These are phyloP conservation scores for Mastacembelus armatus DNA, from an alignment of 2,797 vertebrate species.

Conservation along the genomic window DNA sequence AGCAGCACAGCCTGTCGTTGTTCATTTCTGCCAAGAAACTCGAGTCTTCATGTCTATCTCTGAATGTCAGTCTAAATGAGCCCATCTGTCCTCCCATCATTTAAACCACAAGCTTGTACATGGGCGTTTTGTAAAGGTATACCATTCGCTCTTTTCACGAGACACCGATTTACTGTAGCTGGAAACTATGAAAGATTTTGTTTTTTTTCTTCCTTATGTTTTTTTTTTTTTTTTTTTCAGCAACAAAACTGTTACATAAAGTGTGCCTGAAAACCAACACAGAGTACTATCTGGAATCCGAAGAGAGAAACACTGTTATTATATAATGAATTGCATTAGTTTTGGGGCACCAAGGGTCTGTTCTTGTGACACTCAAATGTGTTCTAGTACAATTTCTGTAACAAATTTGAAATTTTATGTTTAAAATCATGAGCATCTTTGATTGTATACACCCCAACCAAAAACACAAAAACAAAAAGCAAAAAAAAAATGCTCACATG, in stretches of 20 bases:
- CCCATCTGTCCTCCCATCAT: conserved; percentile 47
- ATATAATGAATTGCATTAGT: conserved; percentile 83
- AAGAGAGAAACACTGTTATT: conserved; percentile 83
- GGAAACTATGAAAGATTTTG: conserved; percentile 80
- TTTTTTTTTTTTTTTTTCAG: conserved; percentile 59
- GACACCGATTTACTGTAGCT: conserved; percentile 87
- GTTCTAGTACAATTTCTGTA: conserved; percentile 34
- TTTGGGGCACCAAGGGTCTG: conserved; percentile 74
- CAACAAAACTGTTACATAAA: conserved; percentile 87
- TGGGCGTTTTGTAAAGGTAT: conserved; percentile 75
- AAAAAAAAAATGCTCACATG: conserved; percentile 46
- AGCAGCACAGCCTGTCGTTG: conserved; percentile 39
- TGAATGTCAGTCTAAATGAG: conserved; percentile 56
- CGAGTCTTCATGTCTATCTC: conserved; percentile 53
- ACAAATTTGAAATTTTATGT: conserved; percentile 33
- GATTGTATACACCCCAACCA: conserved; percentile 74
- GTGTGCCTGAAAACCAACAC: conserved; percentile 93
- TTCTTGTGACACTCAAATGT: conserved; percentile 46
- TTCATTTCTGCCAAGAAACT: conserved; percentile 56
- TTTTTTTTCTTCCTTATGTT: conserved; percentile 44
- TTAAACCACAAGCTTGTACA: conserved; percentile 68
- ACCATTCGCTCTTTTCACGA: conserved; percentile 71
- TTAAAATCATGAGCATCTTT: conserved; percentile 56
- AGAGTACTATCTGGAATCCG: conserved; percentile 69
- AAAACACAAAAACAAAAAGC: too few relatives aligned